phyloP scores from a whole-genome alignment of 2,888 invertebrate species.

The Eupithecia tripunctaria region DNA sequence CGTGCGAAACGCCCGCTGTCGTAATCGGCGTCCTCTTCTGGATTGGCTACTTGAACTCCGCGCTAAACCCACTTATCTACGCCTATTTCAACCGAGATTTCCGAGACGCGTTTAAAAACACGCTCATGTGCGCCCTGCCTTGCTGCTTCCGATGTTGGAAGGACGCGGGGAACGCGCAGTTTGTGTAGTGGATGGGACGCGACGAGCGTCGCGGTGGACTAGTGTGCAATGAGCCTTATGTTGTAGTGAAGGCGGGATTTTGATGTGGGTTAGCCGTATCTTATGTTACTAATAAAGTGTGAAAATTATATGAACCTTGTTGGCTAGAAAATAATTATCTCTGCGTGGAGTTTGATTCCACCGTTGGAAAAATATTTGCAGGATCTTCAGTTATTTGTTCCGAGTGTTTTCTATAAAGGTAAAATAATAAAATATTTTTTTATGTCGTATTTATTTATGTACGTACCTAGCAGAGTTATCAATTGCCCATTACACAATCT shows the following conservation, averaged over 20 bases:
- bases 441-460: background rate
- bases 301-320: background rate
- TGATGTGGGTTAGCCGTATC: background rate
- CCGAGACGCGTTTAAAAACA: slow-evolving; percentile 97
- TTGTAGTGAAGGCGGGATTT: slow-evolving; percentile 8
- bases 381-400: background rate
- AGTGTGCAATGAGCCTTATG: slow-evolving; percentile 28
- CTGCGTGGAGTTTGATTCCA: background rate
- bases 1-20: slow-evolving; percentile 92
- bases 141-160: slow-evolving; percentile 92
- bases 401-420: background rate
- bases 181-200: slow-evolving; percentile 71
- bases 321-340: background rate
- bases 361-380: background rate
- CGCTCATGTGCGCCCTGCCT: slow-evolving; percentile 93
- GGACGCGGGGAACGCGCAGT: slow-evolving; percentile 85
- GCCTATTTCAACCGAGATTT: slow-evolving; percentile 99
- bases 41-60: slow-evolving; percentile 93
- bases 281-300: background rate
- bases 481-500: background rate
- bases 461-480: background rate
- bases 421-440: background rate
- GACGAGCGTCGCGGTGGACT: slow-evolving; percentile 39
- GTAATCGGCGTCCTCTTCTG: slow-evolving; percentile 97
- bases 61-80: slow-evolving; percentile 97